Evolutionary conservation across 2,888 invertebrate genomes (phyloP).

Genomic region (Lamellibrachia columna): DNA sequence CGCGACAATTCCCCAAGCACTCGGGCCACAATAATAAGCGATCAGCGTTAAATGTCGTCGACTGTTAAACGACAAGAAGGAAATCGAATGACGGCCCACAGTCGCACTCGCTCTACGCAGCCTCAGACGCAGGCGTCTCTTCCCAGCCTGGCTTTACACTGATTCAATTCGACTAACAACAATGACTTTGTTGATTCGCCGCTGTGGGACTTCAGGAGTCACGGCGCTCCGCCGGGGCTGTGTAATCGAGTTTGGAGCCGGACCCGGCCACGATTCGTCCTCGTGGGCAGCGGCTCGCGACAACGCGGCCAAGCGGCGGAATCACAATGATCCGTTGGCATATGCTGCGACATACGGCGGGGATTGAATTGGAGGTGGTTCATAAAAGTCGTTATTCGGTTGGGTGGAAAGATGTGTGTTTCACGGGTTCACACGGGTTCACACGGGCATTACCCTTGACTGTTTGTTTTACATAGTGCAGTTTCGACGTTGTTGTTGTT

Average conservation of each 20-base stretch:
- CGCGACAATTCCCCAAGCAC: slow-evolving; percentile 5
- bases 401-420: background rate
- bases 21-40: background rate
- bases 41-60: slow-evolving; percentile 16
- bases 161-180: slow-evolving; percentile 5
- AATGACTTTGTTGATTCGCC: background rate
- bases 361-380: background rate
- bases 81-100: background rate
- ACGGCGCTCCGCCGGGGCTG: background rate
- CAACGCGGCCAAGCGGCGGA: background rate
- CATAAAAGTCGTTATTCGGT: background rate
- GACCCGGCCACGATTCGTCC: background rate
- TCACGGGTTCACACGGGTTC: background rate
- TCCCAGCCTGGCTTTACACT: background rate
- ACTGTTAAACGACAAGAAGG: background rate
- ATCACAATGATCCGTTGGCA: background rate
- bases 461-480: background rate
- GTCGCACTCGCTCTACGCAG: background rate
- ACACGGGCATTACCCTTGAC: background rate
- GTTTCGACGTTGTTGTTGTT: background rate
- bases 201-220: background rate
- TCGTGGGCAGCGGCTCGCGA: background rate
- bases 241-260: background rate
- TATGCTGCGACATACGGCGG: background rate
- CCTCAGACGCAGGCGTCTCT: background rate